Evolutionary conservation across 2,113 vertebrate species (phyloP).

Genomic region (Pteruthius melanotis): DNA sequence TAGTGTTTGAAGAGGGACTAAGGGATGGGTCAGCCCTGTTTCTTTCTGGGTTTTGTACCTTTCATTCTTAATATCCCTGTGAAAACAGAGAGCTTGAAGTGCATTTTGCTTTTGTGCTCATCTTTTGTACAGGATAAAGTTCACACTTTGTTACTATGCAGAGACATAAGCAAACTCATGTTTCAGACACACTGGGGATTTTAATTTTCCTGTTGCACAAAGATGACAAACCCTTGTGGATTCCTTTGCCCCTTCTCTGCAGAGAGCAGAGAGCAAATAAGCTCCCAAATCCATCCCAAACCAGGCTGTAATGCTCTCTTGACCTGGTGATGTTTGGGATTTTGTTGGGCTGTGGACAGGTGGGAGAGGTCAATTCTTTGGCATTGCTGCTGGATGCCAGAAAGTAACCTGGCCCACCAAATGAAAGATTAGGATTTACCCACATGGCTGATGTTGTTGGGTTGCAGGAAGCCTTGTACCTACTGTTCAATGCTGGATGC

Average conservation of each 20-base stretch:
- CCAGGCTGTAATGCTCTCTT: neutral
- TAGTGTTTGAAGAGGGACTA: neutral
- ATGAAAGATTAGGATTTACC: neutral
- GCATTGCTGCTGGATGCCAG: neutral
- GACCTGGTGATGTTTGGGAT: neutral
- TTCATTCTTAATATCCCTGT: neutral
- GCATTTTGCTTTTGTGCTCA: neutral
- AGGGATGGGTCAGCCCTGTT: neutral
- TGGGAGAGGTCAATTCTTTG: neutral
- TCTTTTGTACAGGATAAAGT: neutral
- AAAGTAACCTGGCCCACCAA: neutral
- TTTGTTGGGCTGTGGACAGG: neutral
- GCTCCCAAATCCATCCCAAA: neutral
- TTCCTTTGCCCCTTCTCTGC: neutral
- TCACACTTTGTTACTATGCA: neutral
- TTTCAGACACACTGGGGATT: neutral
- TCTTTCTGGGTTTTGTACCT: neutral
- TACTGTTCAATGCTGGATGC: neutral
- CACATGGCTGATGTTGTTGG: neutral
- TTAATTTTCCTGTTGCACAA: neutral
- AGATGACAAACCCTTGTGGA: neutral
- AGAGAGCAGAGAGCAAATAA: neutral
- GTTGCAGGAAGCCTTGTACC: neutral
- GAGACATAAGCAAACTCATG: neutral
- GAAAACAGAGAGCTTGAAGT: neutral